Base-by-base conservation (phyloP, 2,888 invertebrate genomes). In the Megamerina dolium region DNA sequence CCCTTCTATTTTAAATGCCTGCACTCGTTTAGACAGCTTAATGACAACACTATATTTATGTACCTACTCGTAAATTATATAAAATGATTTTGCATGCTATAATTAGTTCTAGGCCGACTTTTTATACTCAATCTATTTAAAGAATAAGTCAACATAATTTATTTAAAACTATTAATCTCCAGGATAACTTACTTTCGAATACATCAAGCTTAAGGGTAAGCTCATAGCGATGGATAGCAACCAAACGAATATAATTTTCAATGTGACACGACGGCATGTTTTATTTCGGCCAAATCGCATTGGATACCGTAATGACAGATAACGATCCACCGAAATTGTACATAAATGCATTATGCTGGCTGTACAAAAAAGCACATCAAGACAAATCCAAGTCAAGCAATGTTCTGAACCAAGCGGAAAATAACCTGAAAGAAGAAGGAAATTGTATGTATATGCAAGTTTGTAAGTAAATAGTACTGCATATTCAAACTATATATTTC, bases 341-440 rank as follows among this genome's bases (percentile, higher is more conserved):
- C 95, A 95, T 32, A 96, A 77, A 70, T 97, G 96, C 82, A 96
- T 89, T 60, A 96, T 96, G 53, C 93, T 93, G 2, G 95, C 92
- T 0, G 96, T 96, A 72, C 96, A 96, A 66, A 94, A 91, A 2
- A 96, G 75, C 3, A 96, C 95, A 73, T 96, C 96, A 62, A 94
- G 78, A 59, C 91, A 91, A 55, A 94, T 90, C 94, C 94, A 96
- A 40, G 85, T 85, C 55, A 96, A 80, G 68, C 95, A 94, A 72
- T 87, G 88, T 38, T 85, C 82, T 4, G 88, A 82, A 6, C 87
- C 82, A 40, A 89, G 70, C 0, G 88, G 88, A 60, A 89, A 89
- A 64, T 85, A 82, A 36, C 89, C 89, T 89, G 80, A 30, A 75
- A 76, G 52, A 26, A 19, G 37, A 31, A 2, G 31, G 13, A 31